phyloP scores from a whole-genome alignment of 2,888 invertebrate genomes.

The Venusia cambrica region DNA sequence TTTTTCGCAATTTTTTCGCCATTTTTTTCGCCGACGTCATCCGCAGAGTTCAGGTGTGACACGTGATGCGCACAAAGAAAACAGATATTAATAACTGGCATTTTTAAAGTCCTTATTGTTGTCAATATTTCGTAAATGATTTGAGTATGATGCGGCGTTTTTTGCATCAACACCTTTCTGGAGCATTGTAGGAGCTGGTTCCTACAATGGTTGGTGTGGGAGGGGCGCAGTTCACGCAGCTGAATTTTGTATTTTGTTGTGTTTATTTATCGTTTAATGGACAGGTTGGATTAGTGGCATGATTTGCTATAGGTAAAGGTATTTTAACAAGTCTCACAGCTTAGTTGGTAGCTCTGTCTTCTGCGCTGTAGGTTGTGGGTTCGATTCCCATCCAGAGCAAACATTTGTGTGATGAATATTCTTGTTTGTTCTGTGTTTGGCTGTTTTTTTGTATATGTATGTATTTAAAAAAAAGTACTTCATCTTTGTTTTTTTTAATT shows the following conservation, averaged over 20 bases:
- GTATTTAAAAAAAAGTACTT: too few relatives aligned
- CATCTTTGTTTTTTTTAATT: too few relatives aligned
- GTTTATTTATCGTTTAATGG: slow-evolving; percentile 75
- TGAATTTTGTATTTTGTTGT: slow-evolving; percentile 61
- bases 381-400: too few relatives aligned
- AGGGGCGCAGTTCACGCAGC: slow-evolving; percentile 56
- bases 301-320: slow-evolving; percentile 14
- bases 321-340: slow-evolving; percentile 16
- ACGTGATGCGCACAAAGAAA: slow-evolving; percentile 77
- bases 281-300: slow-evolving; percentile 58
- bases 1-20: slow-evolving; percentile 70
- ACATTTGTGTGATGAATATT: too few relatives aligned
- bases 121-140: slow-evolving; percentile 81
- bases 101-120: slow-evolving; percentile 80
- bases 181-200: slow-evolving; percentile 54
- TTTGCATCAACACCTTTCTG: slow-evolving; percentile 53
- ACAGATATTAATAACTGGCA: slow-evolving; percentile 79
- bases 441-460: too few relatives aligned
- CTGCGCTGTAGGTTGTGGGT: too few relatives aligned
- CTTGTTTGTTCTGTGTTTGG: too few relatives aligned
- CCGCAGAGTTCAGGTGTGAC: slow-evolving; percentile 78
- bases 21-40: slow-evolving; percentile 73
- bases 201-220: too few relatives aligned
- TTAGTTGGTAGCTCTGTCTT: too few relatives aligned
- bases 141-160: slow-evolving; percentile 75